Evolutionary conservation across 2,797 vertebrate genomes (phyloP).

Genomic region (Anguilla pacifica): DNA sequence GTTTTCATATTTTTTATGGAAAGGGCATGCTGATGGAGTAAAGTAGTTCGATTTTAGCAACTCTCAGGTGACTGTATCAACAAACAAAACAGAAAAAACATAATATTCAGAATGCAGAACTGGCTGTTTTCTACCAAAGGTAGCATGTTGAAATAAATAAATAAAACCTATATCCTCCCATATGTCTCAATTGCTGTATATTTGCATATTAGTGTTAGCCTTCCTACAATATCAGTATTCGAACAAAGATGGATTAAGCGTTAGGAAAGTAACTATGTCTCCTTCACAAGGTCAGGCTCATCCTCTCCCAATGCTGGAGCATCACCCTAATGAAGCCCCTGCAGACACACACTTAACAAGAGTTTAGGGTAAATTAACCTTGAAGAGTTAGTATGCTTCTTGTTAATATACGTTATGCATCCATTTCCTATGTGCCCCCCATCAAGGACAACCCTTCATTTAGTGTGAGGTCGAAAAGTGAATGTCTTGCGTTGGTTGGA

Average conservation of each 20-base stretch:
- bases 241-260: conserved; percentile 59
- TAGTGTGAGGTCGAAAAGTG: conserved; percentile 70
- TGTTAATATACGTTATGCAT: conserved; percentile 58
- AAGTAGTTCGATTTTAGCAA: conserved; percentile 34
- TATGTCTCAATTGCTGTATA: conserved; percentile 59
- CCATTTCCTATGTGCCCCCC: conserved; percentile 51
- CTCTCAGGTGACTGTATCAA: background rate
- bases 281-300: conserved; percentile 73
- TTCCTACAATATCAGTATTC: conserved; percentile 50
- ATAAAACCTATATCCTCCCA: conserved; percentile 33
- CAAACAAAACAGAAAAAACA: conserved; percentile 26
- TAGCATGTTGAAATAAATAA: conserved; percentile 18
- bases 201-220: conserved; percentile 58
- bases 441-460: conserved; percentile 72
- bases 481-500: conserved; percentile 63
- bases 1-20: conserved; percentile 27
- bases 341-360: conserved; percentile 77
- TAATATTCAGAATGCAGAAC: background rate
- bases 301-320: conserved; percentile 63
- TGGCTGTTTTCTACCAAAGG: conserved; percentile 38
- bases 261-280: conserved; percentile 45
- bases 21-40: conserved; percentile 29
- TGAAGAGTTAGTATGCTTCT: conserved; percentile 69
- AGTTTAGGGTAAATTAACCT: conserved; percentile 84
- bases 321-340: conserved; percentile 80